Base-by-base conservation (phyloP, 2,888 invertebrate species). In the Aethes cnicana region DNA sequence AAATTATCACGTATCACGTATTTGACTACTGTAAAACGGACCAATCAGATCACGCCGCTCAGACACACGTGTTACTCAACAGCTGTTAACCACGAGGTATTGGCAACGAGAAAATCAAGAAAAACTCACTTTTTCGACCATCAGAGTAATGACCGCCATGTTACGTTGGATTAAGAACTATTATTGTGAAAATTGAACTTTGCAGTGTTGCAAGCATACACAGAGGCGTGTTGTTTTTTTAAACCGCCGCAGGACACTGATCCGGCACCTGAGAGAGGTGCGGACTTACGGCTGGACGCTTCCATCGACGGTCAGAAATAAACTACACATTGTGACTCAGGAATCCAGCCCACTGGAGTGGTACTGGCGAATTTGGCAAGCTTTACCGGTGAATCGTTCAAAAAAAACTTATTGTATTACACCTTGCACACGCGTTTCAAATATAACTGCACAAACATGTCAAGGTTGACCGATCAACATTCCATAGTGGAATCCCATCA, bases 391-490 rank as follows among this genome's bases (percentile, higher is more conserved):
- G 47, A 50, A 57, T 58, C 47, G 62, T 63, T 60, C 42, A 42
- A 49, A 54, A 55, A 57, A 48, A 59, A 58, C 61, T 56, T 63
- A 61, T 66, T 62, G 60, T 57, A 54, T 68, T 62, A 59, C 68
- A 68, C 71, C 70, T 74, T 69, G 66, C 70, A 69, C 63, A 59
- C 60, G 66, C 63, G 62, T 64, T 69, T 72, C 69, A 68, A 76
- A 78, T 72, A 74, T 73, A 77, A 75, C 73, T 59, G 57, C 71
- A 71, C 68, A 62, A 76, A 69, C 68, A 70, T 80, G 81, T 81
- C 81, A 81, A 81, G 80, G 81, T 48, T 48, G 54, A 50, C 44
- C 46, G 55, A 49, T 46, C 32, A 52, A 52, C 32, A 46, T 46
- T 46, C 26, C 32, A 21, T 25, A 14, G 23, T 20, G 11, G 25